These are phyloP conservation scores for Habrosyne pyritoides DNA, from an alignment of 2,888 invertebrate species.

Conservation along the genomic window DNA sequence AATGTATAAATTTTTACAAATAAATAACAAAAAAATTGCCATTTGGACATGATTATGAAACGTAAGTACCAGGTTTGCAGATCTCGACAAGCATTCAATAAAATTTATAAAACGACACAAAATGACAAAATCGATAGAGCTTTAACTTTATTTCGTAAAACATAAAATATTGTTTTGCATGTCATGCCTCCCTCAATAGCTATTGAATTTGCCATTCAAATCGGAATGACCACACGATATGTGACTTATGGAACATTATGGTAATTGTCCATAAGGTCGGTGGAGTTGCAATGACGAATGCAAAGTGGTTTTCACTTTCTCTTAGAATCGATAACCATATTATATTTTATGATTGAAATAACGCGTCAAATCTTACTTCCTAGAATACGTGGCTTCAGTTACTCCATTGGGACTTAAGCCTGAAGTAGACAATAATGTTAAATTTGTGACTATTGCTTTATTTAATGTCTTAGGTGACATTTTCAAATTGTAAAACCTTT, in stretches of 20 bases:
- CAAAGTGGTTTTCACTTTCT: conserved; percentile 3
- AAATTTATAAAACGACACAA: neutral
- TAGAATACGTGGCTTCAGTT: too few species aligned
- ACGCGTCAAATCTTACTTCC: neutral
- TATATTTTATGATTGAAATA: neutral
- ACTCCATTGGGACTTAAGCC: too few species aligned
- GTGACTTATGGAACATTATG: neutral
- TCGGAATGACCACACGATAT: neutral
- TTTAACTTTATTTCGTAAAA: neutral
- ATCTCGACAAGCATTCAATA: neutral
- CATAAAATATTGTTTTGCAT: neutral
- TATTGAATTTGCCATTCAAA: neutral
- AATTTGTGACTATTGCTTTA: too few species aligned
- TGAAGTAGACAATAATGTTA: too few species aligned
- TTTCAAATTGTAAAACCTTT: too few species aligned
- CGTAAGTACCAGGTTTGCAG: too few species aligned
- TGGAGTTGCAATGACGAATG: conserved; percentile 1
- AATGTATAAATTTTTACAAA: too few species aligned
- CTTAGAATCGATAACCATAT: neutral
- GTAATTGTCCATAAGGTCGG: conserved; percentile 1
- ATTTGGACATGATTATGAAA: too few species aligned
- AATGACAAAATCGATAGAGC: neutral
- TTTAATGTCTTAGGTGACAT: too few species aligned
- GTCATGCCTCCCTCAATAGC: neutral
- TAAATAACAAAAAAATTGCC: too few species aligned